Percentiles rank a stretch among this genome's conserved stretches.
These are phyloP conservation scores for Odocoileus virginianus DNA, from an alignment of 2,113 vertebrate species.

Conservation along the genomic window DNA sequence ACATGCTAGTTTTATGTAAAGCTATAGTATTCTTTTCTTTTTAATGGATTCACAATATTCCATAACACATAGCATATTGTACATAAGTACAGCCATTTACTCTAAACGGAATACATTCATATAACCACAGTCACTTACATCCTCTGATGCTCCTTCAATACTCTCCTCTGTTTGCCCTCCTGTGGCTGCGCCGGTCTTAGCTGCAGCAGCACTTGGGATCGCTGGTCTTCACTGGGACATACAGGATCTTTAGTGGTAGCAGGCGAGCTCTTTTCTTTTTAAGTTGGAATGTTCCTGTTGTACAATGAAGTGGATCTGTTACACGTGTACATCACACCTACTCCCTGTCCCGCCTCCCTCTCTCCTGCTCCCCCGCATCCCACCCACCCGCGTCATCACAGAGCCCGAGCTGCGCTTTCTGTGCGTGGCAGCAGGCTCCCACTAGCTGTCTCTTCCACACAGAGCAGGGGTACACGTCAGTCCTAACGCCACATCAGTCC, in stretches of 20 bases:
- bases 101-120: not conserved
- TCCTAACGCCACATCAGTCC: not conserved
- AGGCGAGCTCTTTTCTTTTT: not conserved
- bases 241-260: not conserved
- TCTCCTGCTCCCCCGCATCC: not conserved
- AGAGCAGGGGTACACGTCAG: not conserved
- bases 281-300: not conserved
- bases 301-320: not conserved
- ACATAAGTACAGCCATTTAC: not conserved
- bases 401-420: not conserved
- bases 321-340: not conserved
- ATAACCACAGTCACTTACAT: not conserved
- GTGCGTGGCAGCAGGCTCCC: not conserved
- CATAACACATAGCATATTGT: not conserved
- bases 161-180: not conserved
- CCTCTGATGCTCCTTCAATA: not conserved
- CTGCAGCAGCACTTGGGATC: not conserved
- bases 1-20: not conserved
- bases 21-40: not conserved
- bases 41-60: not conserved
- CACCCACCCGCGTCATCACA: not conserved
- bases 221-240: not conserved
- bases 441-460: not conserved
- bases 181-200: not conserved
- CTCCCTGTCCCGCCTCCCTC: not conserved